phyloP scores from a whole-genome alignment of 2,888 invertebrate species.

The Leptopilina myrica region DNA sequence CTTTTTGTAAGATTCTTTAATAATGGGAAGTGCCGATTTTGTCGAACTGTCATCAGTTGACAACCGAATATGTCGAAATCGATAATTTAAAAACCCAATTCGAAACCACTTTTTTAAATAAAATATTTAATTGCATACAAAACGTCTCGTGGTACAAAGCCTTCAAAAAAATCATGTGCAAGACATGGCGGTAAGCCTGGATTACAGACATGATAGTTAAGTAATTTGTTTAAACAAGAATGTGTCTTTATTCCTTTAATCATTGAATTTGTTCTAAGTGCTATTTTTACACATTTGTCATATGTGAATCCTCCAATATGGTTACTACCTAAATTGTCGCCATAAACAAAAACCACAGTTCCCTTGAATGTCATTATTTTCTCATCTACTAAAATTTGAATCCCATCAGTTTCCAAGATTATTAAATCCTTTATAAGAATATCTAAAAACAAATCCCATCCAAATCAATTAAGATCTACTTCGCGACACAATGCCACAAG shows the following conservation, averaged over 20 bases:
- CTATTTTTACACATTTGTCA: neutral
- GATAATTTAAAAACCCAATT: conserved; percentile 9
- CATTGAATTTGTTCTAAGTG: neutral
- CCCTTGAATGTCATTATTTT: conserved; percentile 48
- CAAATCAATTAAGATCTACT: conserved; percentile 57
- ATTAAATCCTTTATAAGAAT: conserved; percentile 57
- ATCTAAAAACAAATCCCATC: conserved; percentile 54
- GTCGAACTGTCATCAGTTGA: neutral
- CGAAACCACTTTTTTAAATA: conserved; percentile 40
- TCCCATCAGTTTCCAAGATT: conserved; percentile 53
- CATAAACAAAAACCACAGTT: conserved; percentile 51
- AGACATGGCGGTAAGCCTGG: neutral
- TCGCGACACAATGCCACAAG: conserved; percentile 61
- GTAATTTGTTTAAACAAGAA: conserved; percentile 10
- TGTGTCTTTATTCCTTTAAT: neutral
- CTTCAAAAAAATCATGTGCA: neutral
- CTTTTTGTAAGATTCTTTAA: conserved; percentile 7
- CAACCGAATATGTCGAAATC: neutral
- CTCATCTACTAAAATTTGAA: neutral
- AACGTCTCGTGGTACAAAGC: neutral
- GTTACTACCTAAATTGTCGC: conserved; percentile 51
- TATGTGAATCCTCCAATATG: conserved; percentile 61
- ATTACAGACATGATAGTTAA: neutral
- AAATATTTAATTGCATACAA: conserved; percentile 25
- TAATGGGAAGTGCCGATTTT: neutral